These are phyloP conservation scores for Drosophila testacea DNA, from an alignment of 2,888 invertebrate genomes.

Conservation along the genomic window DNA sequence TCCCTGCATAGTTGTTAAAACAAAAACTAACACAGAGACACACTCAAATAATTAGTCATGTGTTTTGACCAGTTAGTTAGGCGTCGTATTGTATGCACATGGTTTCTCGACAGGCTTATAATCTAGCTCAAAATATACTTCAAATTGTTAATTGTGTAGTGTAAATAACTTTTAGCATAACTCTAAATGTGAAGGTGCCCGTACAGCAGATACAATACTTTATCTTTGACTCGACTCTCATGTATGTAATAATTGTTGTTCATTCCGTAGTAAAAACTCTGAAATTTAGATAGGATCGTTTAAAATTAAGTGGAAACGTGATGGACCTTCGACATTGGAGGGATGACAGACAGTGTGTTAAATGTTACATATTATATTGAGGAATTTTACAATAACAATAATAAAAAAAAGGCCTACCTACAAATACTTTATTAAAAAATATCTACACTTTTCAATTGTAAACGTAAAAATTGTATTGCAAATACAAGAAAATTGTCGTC, in stretches of 20 bases:
- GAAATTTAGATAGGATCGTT: conserved; percentile 54
- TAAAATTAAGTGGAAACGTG: conserved; percentile 65
- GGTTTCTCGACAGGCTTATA: conserved; percentile 46
- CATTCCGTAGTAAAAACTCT: conserved; percentile 64
- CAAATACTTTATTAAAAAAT: conserved; percentile 64
- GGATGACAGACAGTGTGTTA: conserved; percentile 68
- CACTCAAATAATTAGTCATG: conserved; percentile 7
- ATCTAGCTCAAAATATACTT: conserved; percentile 32
- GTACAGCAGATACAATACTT: conserved; percentile 41
- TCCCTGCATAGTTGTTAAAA: conserved; percentile 23
- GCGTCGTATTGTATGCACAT: conserved; percentile 33
- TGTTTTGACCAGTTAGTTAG: conserved; percentile 34
- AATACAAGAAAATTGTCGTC: conserved; percentile 55
- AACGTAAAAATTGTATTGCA: conserved; percentile 56
- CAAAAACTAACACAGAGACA: conserved; percentile 5
- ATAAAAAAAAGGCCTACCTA: conserved; percentile 46
- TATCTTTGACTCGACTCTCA: conserved; percentile 42
- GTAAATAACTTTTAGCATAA: conserved; percentile 25
- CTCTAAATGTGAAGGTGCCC: conserved; percentile 48
- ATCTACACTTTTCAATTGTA: conserved; percentile 57
- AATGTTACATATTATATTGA: conserved; percentile 67
- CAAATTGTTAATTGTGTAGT: conserved; percentile 36
- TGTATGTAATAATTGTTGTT: conserved; percentile 72
- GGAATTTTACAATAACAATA: conserved; percentile 58
- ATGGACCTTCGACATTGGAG: conserved; percentile 60